These are phyloP conservation scores for Choristoneura rosaceana DNA, from an alignment of 2,888 invertebrate species.

Conservation along the genomic window DNA sequence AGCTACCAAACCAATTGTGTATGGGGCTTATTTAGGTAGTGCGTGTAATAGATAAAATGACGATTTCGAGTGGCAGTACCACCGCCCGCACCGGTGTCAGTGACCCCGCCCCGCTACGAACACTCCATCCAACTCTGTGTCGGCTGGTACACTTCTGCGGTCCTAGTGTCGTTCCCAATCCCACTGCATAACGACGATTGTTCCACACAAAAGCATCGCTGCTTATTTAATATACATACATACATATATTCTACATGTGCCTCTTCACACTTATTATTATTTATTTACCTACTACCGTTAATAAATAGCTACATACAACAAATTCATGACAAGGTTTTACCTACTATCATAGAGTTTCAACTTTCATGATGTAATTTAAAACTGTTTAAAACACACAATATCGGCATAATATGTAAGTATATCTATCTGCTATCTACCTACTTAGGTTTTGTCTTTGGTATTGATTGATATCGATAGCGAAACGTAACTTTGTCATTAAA, in stretches of 20 bases:
- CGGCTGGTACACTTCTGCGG: constrained; percentile 63
- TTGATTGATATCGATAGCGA: background rate
- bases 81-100: constrained; percentile 61
- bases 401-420: background rate
- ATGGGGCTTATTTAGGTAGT: constrained; percentile 42
- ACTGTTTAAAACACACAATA: background rate
- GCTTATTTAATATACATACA: constrained; percentile 28
- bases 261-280: no score
- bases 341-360: background rate
- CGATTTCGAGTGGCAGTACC: constrained; percentile 31
- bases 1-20: constrained; percentile 14
- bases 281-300: background rate
- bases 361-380: background rate
- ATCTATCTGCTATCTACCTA: background rate
- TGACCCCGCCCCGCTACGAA: constrained; percentile 72
- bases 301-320: background rate
- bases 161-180: constrained; percentile 44
- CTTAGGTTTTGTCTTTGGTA: background rate
- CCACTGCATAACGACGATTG: constrained; percentile 12
- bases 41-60: constrained; percentile 40
- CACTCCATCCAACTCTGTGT: constrained; percentile 53
- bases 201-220: background rate
- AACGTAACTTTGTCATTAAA: constrained; percentile 15
- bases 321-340: background rate
- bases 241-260: background rate